These are phyloP conservation scores for Elysia crispata DNA, from an alignment of 2,888 invertebrate genomes.

Conservation along the genomic window DNA sequence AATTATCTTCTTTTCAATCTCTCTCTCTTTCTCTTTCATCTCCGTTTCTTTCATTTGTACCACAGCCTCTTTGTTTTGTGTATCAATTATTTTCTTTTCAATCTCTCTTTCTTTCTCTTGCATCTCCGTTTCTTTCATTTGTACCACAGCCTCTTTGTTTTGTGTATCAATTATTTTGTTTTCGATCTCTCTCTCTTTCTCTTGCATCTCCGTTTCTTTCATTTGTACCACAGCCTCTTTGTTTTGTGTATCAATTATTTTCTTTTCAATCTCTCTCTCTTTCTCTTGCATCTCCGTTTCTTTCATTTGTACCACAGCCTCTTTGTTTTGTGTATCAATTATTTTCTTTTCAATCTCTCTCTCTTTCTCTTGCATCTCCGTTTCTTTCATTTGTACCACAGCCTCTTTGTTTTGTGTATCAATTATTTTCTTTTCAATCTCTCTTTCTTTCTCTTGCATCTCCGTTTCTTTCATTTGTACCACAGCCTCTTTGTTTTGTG, in stretches of 20 bases:
- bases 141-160: neutral
- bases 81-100: no score
- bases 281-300: no score
- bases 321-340: neutral
- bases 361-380: neutral
- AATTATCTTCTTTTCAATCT: no score
- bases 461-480: neutral
- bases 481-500: no score
- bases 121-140: slow-evolving; percentile 10
- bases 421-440: neutral
- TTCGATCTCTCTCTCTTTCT: neutral
- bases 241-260: no score
- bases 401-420: neutral
- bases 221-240: no score
- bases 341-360: neutral
- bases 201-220: neutral
- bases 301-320: neutral
- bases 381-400: neutral
- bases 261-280: no score
- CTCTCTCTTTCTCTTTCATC: no score
- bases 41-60: neutral
- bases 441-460: neutral
- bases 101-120: neutral
- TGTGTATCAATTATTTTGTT: neutral
- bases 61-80: no score